Percentiles rank a stretch among this genome's conserved stretches.
phyloP scores from a whole-genome alignment of 2,888 invertebrate species.

The Eulithis prunata region DNA sequence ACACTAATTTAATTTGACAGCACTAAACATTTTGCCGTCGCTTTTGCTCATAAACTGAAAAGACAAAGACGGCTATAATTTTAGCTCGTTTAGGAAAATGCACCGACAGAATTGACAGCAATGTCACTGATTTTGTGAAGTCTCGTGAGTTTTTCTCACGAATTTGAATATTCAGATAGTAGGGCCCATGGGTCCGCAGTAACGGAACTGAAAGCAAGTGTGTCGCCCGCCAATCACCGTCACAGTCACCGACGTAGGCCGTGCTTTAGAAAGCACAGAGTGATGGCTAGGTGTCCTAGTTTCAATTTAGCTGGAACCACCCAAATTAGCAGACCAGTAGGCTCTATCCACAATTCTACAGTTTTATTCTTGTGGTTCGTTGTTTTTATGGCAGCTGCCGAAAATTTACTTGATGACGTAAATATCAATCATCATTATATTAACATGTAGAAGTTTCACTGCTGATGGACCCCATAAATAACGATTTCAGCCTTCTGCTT shows the following conservation, averaged over 20 bases:
- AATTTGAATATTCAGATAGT: slow-evolving; percentile 38
- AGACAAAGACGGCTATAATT: too few species aligned
- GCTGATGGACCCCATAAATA: too few species aligned
- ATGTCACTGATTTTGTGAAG: background rate
- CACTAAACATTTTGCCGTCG: too few species aligned
- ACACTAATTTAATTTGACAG: too few species aligned
- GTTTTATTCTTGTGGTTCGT: background rate
- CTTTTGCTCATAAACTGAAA: too few species aligned
- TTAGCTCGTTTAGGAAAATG: too few species aligned
- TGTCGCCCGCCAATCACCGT: slow-evolving; percentile 70
- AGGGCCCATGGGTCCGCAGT: slow-evolving; percentile 52
- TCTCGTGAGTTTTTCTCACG: background rate
- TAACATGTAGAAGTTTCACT: too few species aligned
- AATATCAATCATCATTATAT: too few species aligned
- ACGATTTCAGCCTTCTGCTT: too few species aligned
- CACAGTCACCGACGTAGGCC: slow-evolving; percentile 54
- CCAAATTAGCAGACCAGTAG: background rate
- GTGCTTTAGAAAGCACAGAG: slow-evolving; percentile 66
- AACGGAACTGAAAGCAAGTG: slow-evolving; percentile 70
- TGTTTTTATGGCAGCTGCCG: background rate
- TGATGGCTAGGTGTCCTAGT: slow-evolving; percentile 49
- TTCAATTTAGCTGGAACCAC: slow-evolving; percentile 20
- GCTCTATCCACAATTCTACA: background rate
- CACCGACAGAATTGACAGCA: too few species aligned
- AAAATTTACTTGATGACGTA: too few species aligned